Conservation (phyloP, 2,797 vertebrate species). For the Pangasius larnaudii region DNA sequence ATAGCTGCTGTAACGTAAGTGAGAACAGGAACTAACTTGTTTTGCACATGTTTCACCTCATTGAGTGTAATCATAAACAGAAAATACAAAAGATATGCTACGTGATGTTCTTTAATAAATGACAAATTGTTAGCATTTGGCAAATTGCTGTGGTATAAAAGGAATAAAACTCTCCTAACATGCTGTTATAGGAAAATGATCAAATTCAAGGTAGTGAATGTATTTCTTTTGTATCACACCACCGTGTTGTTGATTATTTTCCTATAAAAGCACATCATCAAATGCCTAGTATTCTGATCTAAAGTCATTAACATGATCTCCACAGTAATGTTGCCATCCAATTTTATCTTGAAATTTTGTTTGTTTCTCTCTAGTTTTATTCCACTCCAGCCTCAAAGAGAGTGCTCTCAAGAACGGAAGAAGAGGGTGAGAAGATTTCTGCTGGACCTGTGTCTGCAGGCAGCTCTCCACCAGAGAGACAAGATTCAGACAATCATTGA, state of each 20-base stretch:
- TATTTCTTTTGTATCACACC: too few species aligned
- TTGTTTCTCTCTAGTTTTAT: neutral
- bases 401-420: neutral
- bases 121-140: too few species aligned
- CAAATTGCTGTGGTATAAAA: neutral
- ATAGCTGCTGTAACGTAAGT: too few species aligned
- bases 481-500: neutral
- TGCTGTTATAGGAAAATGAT: neutral
- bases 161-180: neutral
- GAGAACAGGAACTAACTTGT: too few species aligned
- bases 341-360: neutral
- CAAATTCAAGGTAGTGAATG: too few species aligned
- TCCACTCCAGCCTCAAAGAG: neutral
- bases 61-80: too few species aligned
- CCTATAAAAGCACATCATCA: neutral
- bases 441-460: constrained; percentile 28
- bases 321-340: neutral
- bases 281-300: neutral
- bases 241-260: neutral
- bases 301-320: too few species aligned
- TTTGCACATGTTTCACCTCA: too few species aligned
- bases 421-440: constrained; percentile 11
- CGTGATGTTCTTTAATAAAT: too few species aligned
- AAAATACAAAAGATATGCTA: too few species aligned
- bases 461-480: constrained; percentile 20